A percentile compares a stretch with the other conserved stretches of the same genome.
Conservation (phyloP, 2,888 invertebrate species). For the Agrochola macilenta region DNA sequence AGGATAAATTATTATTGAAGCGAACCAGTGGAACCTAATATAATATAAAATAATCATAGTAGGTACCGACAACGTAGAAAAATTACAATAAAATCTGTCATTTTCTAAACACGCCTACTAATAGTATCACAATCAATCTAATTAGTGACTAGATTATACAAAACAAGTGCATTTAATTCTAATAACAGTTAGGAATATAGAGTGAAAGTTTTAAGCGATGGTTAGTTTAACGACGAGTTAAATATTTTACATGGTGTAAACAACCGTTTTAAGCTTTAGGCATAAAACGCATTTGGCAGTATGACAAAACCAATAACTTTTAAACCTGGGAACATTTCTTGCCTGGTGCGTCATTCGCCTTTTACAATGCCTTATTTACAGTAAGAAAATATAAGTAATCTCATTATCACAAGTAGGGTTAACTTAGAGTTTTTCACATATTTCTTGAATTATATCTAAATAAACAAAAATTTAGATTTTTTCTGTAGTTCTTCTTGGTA, state of each 20-base stretch:
- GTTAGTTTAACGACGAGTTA: slow-evolving; percentile 32
- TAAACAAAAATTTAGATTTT: too few species aligned
- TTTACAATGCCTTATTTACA: background rate
- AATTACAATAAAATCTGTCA: slow-evolving; percentile 29
- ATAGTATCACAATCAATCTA: slow-evolving; percentile 68
- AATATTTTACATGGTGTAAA: slow-evolving; percentile 23
- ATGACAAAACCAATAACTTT: background rate
- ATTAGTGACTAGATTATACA: slow-evolving; percentile 50
- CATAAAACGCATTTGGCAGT: background rate
- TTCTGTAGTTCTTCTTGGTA: background rate
- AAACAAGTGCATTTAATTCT: slow-evolving; percentile 52
- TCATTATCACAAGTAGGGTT: slow-evolving; percentile 8
- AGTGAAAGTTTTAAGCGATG: slow-evolving; percentile 30
- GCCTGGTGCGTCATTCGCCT: background rate
- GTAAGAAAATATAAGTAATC: slow-evolving; percentile 11
- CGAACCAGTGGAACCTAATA: background rate
- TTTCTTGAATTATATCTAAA: background rate
- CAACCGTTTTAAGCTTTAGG: background rate
- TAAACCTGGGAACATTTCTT: background rate
- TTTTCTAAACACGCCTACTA: slow-evolving; percentile 52
- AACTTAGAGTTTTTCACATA: background rate
- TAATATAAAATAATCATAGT: background rate
- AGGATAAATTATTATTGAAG: background rate
- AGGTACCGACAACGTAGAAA: slow-evolving; percentile 1
- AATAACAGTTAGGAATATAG: slow-evolving; percentile 46